Evolutionary conservation across 2,113 vertebrate species (phyloP).

Genomic region (Copsychus sechellarum): DNA sequence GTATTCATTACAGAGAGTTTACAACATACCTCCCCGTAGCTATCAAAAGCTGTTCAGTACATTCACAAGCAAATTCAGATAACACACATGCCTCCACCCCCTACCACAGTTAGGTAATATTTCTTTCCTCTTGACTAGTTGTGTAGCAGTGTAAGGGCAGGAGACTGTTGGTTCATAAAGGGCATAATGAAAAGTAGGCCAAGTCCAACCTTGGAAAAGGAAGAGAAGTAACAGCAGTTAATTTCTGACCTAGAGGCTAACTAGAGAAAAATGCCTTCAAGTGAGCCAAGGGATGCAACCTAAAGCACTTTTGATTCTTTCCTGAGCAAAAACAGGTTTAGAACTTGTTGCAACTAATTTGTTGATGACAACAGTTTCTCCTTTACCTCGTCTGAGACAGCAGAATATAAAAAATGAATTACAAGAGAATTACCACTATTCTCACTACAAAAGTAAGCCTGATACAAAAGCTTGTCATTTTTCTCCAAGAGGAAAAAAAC

Average conservation of each 20-base stretch:
- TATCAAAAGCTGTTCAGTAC: constrained; percentile 58
- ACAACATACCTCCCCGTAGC: constrained; percentile 59
- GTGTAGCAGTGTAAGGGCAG: background rate
- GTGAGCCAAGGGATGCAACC: background rate
- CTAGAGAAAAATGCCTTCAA: background rate
- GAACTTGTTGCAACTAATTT: constrained; percentile 8
- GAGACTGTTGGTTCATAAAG: background rate
- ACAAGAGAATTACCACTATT: background rate
- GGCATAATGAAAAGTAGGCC: background rate
- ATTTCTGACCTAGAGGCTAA: background rate
- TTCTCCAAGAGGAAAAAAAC: background rate
- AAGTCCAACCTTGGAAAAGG: background rate
- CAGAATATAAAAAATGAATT: background rate
- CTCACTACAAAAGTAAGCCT: background rate
- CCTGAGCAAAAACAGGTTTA: background rate
- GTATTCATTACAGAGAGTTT: constrained; percentile 67
- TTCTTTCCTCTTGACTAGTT: background rate
- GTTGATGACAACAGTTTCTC: background rate
- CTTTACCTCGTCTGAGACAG: background rate
- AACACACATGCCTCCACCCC: background rate
- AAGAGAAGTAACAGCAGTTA: background rate
- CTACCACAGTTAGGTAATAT: background rate
- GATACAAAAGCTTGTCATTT: background rate
- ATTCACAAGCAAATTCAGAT: constrained; percentile 63
- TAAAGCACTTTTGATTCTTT: background rate